These are phyloP conservation scores for Australoheros scitulus DNA, from an alignment of 2,113 vertebrate genomes.

Conservation along the genomic window DNA sequence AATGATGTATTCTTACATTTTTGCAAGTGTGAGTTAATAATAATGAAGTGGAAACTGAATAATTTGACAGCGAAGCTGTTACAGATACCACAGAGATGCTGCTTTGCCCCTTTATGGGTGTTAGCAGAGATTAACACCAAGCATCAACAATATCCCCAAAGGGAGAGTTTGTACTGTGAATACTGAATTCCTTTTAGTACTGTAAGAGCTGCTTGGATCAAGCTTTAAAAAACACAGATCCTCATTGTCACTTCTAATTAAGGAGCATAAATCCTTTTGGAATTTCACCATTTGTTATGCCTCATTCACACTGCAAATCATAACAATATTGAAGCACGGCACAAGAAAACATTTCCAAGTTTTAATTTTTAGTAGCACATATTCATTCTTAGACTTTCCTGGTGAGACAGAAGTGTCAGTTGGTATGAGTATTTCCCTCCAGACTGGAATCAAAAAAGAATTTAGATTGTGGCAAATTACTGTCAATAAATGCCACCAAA, in stretches of 20 bases:
- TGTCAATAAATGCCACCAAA: background rate
- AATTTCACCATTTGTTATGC: background rate
- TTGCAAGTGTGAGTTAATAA: background rate
- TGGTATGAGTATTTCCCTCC: constrained; percentile 2
- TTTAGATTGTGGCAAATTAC: constrained; percentile 1
- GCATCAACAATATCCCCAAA: background rate
- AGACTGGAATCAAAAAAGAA: background rate
- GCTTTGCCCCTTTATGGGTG: background rate
- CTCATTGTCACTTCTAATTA: background rate
- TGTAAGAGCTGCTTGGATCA: background rate
- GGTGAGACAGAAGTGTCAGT: background rate
- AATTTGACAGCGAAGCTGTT: background rate
- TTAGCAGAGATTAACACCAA: background rate
- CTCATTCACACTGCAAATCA: constrained; percentile 8
- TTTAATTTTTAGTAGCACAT: background rate
- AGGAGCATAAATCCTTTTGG: background rate
- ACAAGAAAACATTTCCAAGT: constrained; percentile 24
- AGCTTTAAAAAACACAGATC: background rate
- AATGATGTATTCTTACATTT: background rate
- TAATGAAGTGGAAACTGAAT: background rate
- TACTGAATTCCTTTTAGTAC: background rate
- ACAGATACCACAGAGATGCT: background rate
- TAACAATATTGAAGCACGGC: background rate
- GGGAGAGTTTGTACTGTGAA: background rate
- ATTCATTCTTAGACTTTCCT: background rate